These are phyloP conservation scores for Notothenia coriiceps DNA, from an alignment of 2,113 vertebrate species.

Conservation along the genomic window DNA sequence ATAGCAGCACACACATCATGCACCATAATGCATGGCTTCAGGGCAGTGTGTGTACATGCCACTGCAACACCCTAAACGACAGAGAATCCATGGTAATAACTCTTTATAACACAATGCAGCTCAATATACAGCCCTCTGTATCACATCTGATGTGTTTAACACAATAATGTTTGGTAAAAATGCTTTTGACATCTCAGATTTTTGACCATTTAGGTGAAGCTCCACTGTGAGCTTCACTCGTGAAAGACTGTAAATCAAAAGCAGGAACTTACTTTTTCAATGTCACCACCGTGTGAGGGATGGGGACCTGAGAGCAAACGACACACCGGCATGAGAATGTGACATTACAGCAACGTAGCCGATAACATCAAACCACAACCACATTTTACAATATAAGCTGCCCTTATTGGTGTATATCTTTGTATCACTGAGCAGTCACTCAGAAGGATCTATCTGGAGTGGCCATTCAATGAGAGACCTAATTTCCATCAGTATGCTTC, in stretches of 20 bases:
- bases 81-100: conserved; percentile 31
- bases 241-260: conserved; percentile 40
- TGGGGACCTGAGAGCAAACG: conserved; percentile 79
- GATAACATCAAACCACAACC: conserved; percentile 40
- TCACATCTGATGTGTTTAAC: conserved; percentile 13
- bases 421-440: not conserved
- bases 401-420: not conserved
- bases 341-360: conserved; percentile 31
- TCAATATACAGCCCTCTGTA: not conserved
- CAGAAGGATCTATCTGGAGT: conserved; percentile 1
- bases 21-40: conserved; percentile 72
- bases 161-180: conserved; percentile 8
- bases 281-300: conserved; percentile 82
- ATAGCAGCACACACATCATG: conserved; percentile 82
- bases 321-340: conserved; percentile 53
- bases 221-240: conserved; percentile 7
- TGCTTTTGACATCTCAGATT: not conserved
- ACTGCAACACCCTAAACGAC: conserved; percentile 69
- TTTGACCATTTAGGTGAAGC: conserved; percentile 4
- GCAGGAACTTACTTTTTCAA: conserved; percentile 83
- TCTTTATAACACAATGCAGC: conserved; percentile 12
- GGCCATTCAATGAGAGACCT: conserved; percentile 43
- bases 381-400: not conserved
- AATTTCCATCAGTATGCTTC: conserved; percentile 51
- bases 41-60: conserved; percentile 66